Evolutionary conservation across 2,113 vertebrate species (phyloP), one percentile per base, ranked within the genome.

Genomic region (Tupaia tana): DNA sequence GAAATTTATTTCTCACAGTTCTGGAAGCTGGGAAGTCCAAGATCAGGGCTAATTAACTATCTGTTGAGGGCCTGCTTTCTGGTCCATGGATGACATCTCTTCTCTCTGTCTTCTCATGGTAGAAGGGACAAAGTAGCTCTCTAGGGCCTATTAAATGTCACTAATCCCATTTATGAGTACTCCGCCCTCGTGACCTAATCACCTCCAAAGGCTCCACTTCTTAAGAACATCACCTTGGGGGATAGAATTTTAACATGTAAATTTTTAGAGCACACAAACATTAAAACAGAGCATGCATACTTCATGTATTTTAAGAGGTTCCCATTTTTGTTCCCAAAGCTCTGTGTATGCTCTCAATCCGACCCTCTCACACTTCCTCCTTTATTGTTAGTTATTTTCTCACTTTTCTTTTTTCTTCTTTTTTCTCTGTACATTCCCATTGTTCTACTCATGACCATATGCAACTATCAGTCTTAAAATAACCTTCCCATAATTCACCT

Each of bases 221-320:
- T 20, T 31, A 29, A 12, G 8, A 31, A 0, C 15, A 6, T 22
- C n/a, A 71, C 31, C 19, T 24, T 64, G 15, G 31, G 7, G 29
- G 11, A 20, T 34, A 64, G 80, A 24, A n/a, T 24, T 25, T 27
- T 16, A 13, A 9, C 31, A 13, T 27, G 4, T 7, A 24, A 27
- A 61, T 77, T 7, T 74, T 59, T 6, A 54, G 90, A 29, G 6
- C 43, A 18, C n/a, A 22, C 19, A 25, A 1, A 20, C 20, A 25
- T 34, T 78, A 24, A 12, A n/a, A 58, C 71, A 29, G 8, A 43
- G 25, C 14, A 7, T 24, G 5, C 6, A 22, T 9, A 58, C 69
- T 3, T 3, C 43, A 52, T 1, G 18, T 2, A 1, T 14, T 13
- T 24, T 1, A 6, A 29, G 7, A 19, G 7, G 10, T 6, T 4